phyloP scores from a whole-genome alignment of 2,113 vertebrate genomes.

The Cyprinodon variegatus region DNA sequence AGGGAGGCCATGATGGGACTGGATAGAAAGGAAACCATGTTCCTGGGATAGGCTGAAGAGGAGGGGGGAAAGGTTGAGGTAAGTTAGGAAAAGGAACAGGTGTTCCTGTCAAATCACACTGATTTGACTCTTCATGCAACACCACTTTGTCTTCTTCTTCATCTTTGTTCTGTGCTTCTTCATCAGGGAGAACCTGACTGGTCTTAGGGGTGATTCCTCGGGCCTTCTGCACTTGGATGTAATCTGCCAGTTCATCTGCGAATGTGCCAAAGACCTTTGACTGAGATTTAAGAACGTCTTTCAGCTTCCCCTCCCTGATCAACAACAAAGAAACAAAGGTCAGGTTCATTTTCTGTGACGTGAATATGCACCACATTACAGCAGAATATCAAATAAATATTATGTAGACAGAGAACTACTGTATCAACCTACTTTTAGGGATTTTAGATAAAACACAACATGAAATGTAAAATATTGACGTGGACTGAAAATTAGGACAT shows the following conservation, averaged over 20 bases:
- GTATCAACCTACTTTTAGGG: too few species aligned
- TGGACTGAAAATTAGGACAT: too few species aligned
- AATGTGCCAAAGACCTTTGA: conserved; percentile 81
- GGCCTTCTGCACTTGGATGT: conserved; percentile 84
- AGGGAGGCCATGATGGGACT: conserved; percentile 6
- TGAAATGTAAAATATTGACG: too few species aligned
- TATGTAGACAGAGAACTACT: too few species aligned
- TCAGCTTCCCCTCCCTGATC: conserved; percentile 81
- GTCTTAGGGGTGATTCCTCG: conserved; percentile 80
- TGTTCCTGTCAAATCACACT: neutral
- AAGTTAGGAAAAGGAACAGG: neutral
- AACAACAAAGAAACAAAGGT: conserved; percentile 15
- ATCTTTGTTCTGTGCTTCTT: conserved; percentile 38
- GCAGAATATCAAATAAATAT: too few species aligned
- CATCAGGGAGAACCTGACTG: conserved; percentile 39
- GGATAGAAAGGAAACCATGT: conserved; percentile 49
- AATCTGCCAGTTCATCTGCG: conserved; percentile 85
- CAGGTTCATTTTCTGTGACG: neutral
- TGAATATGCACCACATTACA: too few species aligned
- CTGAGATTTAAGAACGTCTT: conserved; percentile 78
- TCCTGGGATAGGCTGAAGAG: conserved; percentile 22
- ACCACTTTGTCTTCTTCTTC: conserved; percentile 29
- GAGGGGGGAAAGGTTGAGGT: conserved; percentile 7
- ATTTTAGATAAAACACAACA: too few species aligned
- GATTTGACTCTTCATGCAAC: conserved; percentile 2